Percentiles rank a stretch among this genome's conserved stretches.
phyloP scores from a whole-genome alignment of 2,888 invertebrate species.

The Aspidapion aeneum region DNA sequence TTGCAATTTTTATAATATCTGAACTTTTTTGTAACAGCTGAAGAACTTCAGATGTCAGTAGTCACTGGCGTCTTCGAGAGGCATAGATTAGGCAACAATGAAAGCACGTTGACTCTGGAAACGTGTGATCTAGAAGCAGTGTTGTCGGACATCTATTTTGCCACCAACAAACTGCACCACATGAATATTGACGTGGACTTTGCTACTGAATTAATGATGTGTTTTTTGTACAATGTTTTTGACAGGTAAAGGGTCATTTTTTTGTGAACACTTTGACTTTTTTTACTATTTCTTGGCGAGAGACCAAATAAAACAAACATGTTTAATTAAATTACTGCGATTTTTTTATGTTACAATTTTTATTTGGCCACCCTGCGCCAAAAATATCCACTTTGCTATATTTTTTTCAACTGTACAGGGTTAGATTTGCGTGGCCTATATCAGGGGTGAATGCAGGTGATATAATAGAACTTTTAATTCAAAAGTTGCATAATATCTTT shows the following conservation, averaged over 20 bases:
- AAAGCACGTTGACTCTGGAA: slow-evolving; percentile 63
- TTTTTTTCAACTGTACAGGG: no score
- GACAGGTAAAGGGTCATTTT: slow-evolving; percentile 54
- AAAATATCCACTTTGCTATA: no score
- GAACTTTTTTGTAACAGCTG: no score
- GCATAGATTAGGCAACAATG: slow-evolving; percentile 65
- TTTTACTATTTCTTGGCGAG: no score
- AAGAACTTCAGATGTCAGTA: slow-evolving; percentile 48
- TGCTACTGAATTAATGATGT: slow-evolving; percentile 61
- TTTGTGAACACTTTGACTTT: slow-evolving; percentile 1
- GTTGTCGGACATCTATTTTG: slow-evolving; percentile 70
- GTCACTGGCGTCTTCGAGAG: slow-evolving; percentile 69
- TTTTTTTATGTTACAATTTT: no score
- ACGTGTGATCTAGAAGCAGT: slow-evolving; percentile 68
- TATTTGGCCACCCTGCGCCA: no score
- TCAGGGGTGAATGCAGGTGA: no score
- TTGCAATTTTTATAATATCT: no score
- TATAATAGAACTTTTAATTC: no score
- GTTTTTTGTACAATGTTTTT: slow-evolving; percentile 64
- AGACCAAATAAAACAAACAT: background rate
- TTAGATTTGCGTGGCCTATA: no score
- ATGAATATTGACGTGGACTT: slow-evolving; percentile 60
- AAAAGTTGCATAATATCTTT: no score
- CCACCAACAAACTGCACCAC: slow-evolving; percentile 63
- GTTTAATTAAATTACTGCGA: background rate